Evolutionary conservation across 1,140 invertebrate genomes (phyloP).

Genomic region (Hesperophylax magnus): DNA sequence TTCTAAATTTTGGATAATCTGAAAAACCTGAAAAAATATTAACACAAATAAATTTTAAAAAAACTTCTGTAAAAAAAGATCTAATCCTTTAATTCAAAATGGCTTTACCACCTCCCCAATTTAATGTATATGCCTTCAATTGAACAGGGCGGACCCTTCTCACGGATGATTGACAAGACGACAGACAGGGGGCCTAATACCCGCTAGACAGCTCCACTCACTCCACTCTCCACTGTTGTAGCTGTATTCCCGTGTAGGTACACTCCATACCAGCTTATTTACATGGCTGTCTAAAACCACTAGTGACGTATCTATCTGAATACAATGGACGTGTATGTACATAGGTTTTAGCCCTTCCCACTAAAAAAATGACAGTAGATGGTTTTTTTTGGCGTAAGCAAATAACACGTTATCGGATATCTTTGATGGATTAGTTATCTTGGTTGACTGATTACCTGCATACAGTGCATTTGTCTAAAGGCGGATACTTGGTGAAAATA

Average conservation of each 20-base stretch:
- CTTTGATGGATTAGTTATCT: too few species aligned
- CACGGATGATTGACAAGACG: slow-evolving; percentile 27
- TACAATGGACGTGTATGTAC: not conserved
- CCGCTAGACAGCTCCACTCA: not conserved
- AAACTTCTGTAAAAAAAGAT: not conserved
- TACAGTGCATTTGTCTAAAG: too few species aligned
- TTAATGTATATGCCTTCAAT: not conserved
- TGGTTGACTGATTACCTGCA: too few species aligned
- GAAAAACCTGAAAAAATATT: too few species aligned
- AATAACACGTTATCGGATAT: too few species aligned
- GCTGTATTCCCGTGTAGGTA: too few species aligned
- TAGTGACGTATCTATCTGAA: not conserved
- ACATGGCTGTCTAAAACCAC: slow-evolving; percentile 13
- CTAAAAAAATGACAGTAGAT: not conserved
- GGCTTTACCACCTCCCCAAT: not conserved
- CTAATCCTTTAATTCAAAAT: not conserved
- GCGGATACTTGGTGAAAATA: too few species aligned
- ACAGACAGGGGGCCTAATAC: slow-evolving; percentile 25
- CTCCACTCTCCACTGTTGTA: not conserved
- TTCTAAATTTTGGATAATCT: too few species aligned
- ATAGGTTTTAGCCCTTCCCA: not conserved
- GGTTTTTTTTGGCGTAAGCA: not conserved
- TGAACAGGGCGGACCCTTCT: slow-evolving; percentile 24
- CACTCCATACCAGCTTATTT: not conserved
- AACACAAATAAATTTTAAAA: too few species aligned